phyloP scores from a whole-genome alignment of 2,113 vertebrate genomes.

The Gracilinanus agilis region DNA sequence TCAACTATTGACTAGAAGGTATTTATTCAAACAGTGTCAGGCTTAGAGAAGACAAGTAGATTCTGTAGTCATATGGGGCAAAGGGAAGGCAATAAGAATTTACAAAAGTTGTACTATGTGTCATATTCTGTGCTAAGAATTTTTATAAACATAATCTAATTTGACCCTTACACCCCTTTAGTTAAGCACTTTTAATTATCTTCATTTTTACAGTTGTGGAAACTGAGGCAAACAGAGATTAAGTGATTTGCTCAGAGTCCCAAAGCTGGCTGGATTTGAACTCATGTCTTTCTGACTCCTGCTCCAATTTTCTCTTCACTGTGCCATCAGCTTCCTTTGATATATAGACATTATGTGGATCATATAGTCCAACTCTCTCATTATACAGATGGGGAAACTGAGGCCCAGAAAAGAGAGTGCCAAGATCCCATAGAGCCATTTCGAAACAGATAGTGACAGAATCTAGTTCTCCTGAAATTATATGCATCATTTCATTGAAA shows the following conservation, averaged over 20 bases:
- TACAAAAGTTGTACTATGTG: background rate
- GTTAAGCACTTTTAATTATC: background rate
- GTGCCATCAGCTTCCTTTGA: background rate
- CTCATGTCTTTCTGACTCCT: background rate
- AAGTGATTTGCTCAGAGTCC: background rate
- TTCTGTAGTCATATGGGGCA: background rate
- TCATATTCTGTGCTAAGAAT: background rate
- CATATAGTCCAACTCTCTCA: background rate
- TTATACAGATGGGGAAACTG: too few species aligned
- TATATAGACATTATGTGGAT: background rate
- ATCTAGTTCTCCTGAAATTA: background rate
- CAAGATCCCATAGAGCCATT: background rate
- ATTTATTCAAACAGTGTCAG: background rate
- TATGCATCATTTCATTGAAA: background rate
- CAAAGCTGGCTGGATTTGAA: background rate
- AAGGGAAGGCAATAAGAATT: background rate
- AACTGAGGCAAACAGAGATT: background rate
- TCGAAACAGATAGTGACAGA: background rate
- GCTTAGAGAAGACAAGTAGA: background rate
- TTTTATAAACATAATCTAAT: background rate
- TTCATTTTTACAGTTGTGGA: background rate
- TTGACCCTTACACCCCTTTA: background rate
- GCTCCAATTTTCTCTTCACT: background rate
- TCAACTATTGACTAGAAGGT: background rate
- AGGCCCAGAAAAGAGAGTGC: background rate